Base-by-base conservation (phyloP, 2,797 vertebrate species). In the Picus viridis region DNA sequence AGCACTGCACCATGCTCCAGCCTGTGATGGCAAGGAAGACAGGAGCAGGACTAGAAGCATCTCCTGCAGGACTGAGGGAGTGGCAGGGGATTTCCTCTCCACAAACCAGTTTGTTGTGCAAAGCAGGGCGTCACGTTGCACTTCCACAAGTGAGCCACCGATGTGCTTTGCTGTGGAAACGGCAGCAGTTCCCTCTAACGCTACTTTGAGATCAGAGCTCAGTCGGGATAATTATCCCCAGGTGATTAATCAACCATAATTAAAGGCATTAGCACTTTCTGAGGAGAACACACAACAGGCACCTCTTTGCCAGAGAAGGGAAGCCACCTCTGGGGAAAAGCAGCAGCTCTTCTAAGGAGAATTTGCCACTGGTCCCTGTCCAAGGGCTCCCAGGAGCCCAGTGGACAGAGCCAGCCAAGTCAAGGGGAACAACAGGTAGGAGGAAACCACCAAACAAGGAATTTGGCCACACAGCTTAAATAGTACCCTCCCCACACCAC, bases 191-290 rank as follows among this genome's bases (percentile, higher is more conserved):
- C 4, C 2, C 85, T 83, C 11, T 43, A 62, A 29, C 54, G 67
- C 67, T 43, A 12, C 61, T 88, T 71, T 53, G 76, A 64, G 86
- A 83, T 23, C 39, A 79, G 85, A 88, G 64, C 72, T 86, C 6
- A 23, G 73, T 79, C 71, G 77, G 76, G 61, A 43, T 89, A 93
- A 92, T 96, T 82, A 96, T 86, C 74, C 91, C 86, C 88, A 88
- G 78, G 90, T 91, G 88, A 84, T 91, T 90, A 91, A 95, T 95
- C 80, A 92, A 57, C 76, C 64, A 23, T 89, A 92, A 88, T 94
- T 90, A 94, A 95, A 82, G 51, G 29, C 71, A 73, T 93, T 91
- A 93, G 68, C 45, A 56, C 90, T 93, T 76, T 73, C 89, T 74
- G 87, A 94, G 83, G 71, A 65, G 74, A 2, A 9, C 43, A 29